These are phyloP conservation scores for Drosophila mettleri DNA, from an alignment of 2,888 invertebrate genomes.

Conservation along the genomic window DNA sequence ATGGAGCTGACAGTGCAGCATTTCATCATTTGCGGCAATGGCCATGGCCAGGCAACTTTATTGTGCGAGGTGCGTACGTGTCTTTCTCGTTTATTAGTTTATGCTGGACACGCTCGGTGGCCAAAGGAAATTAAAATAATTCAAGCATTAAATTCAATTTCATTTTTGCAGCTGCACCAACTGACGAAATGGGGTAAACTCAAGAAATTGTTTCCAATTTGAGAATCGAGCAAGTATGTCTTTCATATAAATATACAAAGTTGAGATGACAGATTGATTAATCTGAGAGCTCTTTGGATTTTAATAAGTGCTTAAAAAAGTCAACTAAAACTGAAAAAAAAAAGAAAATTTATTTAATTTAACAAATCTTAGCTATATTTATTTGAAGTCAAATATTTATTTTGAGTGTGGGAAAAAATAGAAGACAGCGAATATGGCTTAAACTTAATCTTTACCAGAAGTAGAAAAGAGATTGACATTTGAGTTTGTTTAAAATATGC, in stretches of 20 bases:
- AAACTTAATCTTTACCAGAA: no score
- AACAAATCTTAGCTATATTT: background rate
- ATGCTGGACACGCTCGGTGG: conserved; percentile 60
- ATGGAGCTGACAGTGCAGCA: conserved; percentile 28
- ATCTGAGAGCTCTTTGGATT: background rate
- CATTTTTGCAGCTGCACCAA: conserved; percentile 47
- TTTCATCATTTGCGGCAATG: conserved; percentile 18
- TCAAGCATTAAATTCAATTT: conserved; percentile 73
- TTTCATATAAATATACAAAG: background rate
- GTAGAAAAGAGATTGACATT: background rate
- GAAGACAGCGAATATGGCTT: no score
- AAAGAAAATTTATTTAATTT: background rate
- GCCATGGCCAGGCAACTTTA: conserved; percentile 23
- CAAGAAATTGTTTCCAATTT: conserved; percentile 6
- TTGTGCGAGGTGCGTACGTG: conserved; percentile 65
- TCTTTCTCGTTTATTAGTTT: conserved; percentile 60
- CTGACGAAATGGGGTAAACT: conserved; percentile 9
- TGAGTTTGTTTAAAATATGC: background rate
- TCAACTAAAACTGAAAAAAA: background rate
- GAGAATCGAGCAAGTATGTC: background rate
- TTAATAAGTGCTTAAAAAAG: background rate
- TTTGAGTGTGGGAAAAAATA: no score
- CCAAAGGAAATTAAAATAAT: conserved; percentile 73
- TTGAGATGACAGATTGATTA: no score
- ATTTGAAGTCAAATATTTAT: background rate